Conservation (phyloP, 2,797 vertebrate species). For the Orestias chungarensis region DNA sequence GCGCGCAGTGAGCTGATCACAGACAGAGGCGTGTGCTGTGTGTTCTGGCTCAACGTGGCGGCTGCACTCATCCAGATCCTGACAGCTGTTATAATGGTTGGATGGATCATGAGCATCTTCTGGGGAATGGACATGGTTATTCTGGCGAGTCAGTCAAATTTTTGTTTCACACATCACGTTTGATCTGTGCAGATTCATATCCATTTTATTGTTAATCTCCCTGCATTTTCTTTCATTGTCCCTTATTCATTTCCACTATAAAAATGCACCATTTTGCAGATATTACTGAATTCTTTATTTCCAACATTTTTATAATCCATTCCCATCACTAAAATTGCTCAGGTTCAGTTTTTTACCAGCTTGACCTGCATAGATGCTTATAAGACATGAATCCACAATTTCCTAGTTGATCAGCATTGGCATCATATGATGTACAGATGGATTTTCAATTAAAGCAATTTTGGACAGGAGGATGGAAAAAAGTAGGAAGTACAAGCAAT, state of each 20-base stretch:
- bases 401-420: background rate
- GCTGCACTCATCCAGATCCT: constrained; percentile 96
- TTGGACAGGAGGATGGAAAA: background rate
- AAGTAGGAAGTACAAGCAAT: background rate
- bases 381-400: background rate
- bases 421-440: background rate
- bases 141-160: constrained; percentile 96
- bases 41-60: constrained; percentile 97
- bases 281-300: too few species aligned
- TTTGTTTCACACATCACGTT: too few species aligned
- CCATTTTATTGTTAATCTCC: too few species aligned
- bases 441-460: background rate
- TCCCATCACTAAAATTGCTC: too few species aligned
- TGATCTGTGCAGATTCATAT: too few species aligned
- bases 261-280: too few species aligned
- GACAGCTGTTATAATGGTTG: constrained; percentile 96
- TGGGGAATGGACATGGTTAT: constrained; percentile 99
- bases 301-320: too few species aligned
- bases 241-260: too few species aligned
- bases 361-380: background rate
- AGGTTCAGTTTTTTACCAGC: background rate
- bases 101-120: constrained; percentile 99
- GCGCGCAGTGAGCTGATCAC: constrained; percentile 90
- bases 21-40: constrained; percentile 91
- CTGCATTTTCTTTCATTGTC: too few species aligned